These are phyloP conservation scores for Caenorhabditis zanzibari DNA, from an alignment of 2,888 invertebrate genomes.

Conservation along the genomic window DNA sequence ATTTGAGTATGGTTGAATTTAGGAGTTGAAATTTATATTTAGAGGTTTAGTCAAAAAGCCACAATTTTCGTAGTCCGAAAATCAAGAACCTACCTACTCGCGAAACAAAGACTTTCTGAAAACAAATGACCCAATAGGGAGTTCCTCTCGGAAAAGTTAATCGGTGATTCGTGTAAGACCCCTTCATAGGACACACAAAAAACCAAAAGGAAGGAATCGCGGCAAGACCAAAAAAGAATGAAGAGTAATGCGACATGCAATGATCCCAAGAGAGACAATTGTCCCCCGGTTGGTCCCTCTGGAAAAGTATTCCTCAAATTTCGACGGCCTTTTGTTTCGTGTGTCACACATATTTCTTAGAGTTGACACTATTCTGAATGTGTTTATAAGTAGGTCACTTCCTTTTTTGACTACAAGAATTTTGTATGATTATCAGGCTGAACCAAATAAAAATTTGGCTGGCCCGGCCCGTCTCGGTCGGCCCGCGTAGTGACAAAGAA, in stretches of 20 bases:
- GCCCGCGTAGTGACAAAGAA: too few relatives aligned
- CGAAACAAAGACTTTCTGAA: background rate
- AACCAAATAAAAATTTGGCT: too few relatives aligned
- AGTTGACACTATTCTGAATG: slow-evolving; percentile 10
- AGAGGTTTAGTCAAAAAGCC: too few relatives aligned
- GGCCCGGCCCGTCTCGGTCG: too few relatives aligned
- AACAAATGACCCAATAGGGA: slow-evolving; percentile 14
- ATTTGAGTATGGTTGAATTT: too few relatives aligned
- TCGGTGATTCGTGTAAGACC: slow-evolving; percentile 42
- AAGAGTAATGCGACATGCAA: slow-evolving; percentile 64
- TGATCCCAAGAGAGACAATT: slow-evolving; percentile 61
- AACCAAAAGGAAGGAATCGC: slow-evolving; percentile 27
- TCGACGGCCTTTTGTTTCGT: slow-evolving; percentile 8
- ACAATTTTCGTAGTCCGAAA: too few relatives aligned
- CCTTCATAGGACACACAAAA: background rate
- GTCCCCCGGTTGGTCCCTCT: slow-evolving; percentile 30
- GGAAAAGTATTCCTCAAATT: slow-evolving; percentile 11
- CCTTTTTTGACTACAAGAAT: background rate
- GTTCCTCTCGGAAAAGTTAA: slow-evolving; percentile 20
- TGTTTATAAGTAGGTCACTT: background rate
- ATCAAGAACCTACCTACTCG: background rate
- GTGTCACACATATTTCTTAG: slow-evolving; percentile 6
- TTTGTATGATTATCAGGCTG: background rate
- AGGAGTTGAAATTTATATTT: too few relatives aligned
- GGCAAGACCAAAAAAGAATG: slow-evolving; percentile 54